Evolutionary conservation across 2,888 invertebrate species (phyloP), one percentile per base, ranked within the genome.

Genomic region (Philhelius pedissequus): DNA sequence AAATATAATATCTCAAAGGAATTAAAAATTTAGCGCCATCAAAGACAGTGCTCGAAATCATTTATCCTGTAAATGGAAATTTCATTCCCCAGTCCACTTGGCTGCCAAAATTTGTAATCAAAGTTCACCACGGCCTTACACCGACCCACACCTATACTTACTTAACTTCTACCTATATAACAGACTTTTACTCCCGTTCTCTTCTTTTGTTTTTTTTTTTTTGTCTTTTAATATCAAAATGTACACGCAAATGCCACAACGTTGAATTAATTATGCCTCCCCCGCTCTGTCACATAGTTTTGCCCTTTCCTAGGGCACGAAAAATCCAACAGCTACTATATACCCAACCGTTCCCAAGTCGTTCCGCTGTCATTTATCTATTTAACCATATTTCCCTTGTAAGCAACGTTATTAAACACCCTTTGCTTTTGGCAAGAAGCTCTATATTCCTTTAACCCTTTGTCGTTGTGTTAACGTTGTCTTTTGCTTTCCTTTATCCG

Each of bases 341-440:
- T 32, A 32, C 5, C 3, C 30, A 35, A 20, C n/a, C n/a, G 5
- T n/a, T 7, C 48, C 64, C 20, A 48, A 32, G 48, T 64, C 64
- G 27, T 71, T 25, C 54, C 25, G 32, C 52, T 58, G 25, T 50
- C 74, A 70, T 83, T 79, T 64, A 79, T 83, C 83, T 83, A 83
- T 75, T 83, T 79, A 79, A 83, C 79, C 83, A 83, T 83, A 83
- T 83, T 83, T 79, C 64, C 69, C 83, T 79, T 83, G 83, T 83
- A 83, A 83, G 83, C 83, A 83, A 83, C 64, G 74, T 83, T 74
- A 83, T 79, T 83, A 79, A 79, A 83, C 83, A 83, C 83, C 79
- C 83, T 75, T 62, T 66, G 38, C 68, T 73, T 82, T 64, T 32
- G 64, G 64, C n/a, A 32, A 52, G 45, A 45, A 71, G 58, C 48